phyloP scores from a whole-genome alignment of 2,797 vertebrate species.

The Necrosyrtes monachus region DNA sequence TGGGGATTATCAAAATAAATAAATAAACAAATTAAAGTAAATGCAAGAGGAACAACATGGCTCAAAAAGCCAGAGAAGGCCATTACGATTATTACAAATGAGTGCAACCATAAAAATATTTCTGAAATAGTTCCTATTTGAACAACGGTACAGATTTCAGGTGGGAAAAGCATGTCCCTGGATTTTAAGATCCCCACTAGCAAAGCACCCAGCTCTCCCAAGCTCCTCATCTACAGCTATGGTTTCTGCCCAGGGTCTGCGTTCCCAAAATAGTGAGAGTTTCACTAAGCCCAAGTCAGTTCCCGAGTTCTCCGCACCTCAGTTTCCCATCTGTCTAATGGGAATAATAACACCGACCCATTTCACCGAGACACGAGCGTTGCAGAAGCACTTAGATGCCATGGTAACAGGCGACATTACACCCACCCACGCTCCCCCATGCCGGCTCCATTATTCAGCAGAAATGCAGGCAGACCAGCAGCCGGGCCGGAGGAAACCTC shows the following conservation, averaged over 20 bases:
- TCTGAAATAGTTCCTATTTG: neutral
- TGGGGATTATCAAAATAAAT: constrained; percentile 8
- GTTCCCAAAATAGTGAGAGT: neutral
- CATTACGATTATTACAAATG: neutral
- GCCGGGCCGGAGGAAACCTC: neutral
- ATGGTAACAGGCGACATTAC: constrained; percentile 40
- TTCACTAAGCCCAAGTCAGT: neutral
- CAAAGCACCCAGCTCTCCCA: neutral
- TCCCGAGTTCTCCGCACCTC: neutral
- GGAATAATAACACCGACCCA: constrained; percentile 2
- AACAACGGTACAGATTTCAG: accelerated
- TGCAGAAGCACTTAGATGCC: constrained; percentile 40
- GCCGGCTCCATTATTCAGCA: constrained; percentile 24
- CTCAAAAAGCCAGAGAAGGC: neutral
- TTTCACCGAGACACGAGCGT: neutral
- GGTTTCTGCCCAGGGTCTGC: accelerated
- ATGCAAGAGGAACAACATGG: neutral
- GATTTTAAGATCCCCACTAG: neutral
- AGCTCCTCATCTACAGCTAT: accelerated
- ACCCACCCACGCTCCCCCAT: constrained; percentile 36
- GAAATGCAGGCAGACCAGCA: neutral
- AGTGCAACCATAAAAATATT: neutral
- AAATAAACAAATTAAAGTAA: constrained; percentile 10
- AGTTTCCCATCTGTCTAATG: constrained; percentile 13
- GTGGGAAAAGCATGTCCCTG: neutral